A percentile compares a stretch with the other conserved stretches of the same genome.
Evolutionary conservation across 2,113 vertebrate genomes (phyloP).

Genomic region (Chaenogobius annularis): DNA sequence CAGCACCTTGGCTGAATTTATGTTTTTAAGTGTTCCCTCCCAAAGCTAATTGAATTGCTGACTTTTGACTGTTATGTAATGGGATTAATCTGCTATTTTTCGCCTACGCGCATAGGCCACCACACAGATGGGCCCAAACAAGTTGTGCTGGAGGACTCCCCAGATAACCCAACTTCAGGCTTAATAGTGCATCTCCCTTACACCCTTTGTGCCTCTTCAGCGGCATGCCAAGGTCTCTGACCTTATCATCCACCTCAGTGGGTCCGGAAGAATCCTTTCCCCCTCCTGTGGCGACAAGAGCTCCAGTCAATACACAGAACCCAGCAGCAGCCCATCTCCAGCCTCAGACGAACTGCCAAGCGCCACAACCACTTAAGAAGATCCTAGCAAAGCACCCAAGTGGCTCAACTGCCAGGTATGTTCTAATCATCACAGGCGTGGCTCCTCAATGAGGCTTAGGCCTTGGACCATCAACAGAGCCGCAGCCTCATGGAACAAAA

Average conservation of each 20-base stretch:
- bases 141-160: constrained; percentile 59
- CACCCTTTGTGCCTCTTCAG: constrained; percentile 67
- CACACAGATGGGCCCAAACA: constrained; percentile 25
- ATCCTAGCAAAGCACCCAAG: constrained; percentile 68
- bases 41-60: not conserved
- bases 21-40: constrained; percentile 61
- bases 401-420: constrained; percentile 75
- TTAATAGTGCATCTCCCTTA: constrained; percentile 75
- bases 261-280: constrained; percentile 81
- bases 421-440: constrained; percentile 65
- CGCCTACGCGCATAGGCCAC: constrained; percentile 50
- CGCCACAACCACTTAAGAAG: constrained; percentile 74
- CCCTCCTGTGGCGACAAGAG: constrained; percentile 67
- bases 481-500: constrained; percentile 31
- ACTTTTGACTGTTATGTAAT: constrained; percentile 72
- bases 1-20: constrained; percentile 45
- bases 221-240: constrained; percentile 76
- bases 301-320: constrained; percentile 62
- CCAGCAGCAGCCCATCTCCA: constrained; percentile 71
- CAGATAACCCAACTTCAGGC: constrained; percentile 71
- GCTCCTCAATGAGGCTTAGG: constrained; percentile 66
- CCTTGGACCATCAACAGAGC: constrained; percentile 46
- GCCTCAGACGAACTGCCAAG: constrained; percentile 69
- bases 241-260: constrained; percentile 79
- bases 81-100: constrained; percentile 72